Evolutionary conservation across 2,888 invertebrate species (phyloP).

Genomic region (Erebia palarica): DNA sequence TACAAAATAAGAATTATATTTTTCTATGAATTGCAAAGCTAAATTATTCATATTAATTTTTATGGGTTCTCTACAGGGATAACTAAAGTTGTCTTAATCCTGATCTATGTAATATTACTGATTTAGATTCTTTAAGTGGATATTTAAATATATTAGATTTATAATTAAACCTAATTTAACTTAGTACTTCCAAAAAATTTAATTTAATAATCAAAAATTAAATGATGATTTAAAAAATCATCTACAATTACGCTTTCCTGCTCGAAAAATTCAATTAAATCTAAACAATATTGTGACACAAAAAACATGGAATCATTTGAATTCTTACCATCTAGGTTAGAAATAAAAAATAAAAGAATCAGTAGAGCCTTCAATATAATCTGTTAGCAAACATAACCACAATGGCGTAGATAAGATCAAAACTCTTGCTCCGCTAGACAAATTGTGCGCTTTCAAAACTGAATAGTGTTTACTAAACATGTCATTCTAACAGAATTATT

Average conservation of each 20-base stretch:
- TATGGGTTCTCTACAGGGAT: background rate
- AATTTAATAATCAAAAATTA: too few relatives aligned
- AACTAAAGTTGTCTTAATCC: background rate
- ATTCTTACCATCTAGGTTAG: background rate
- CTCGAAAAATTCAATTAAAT: background rate
- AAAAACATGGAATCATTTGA: background rate
- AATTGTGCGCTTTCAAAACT: constrained; percentile 67
- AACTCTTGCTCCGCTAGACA: constrained; percentile 66
- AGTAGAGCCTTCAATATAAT: constrained; percentile 41
- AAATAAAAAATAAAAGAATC: constrained; percentile 42
- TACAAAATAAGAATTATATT: background rate
- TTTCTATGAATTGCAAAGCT: background rate
- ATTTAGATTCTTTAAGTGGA: too few relatives aligned
- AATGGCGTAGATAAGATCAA: constrained; percentile 73
- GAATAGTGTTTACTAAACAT: constrained; percentile 75
- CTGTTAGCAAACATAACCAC: constrained; percentile 59
- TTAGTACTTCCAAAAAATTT: too few relatives aligned
- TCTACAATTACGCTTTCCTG: background rate
- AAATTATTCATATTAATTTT: background rate
- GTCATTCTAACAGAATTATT: constrained; percentile 62
- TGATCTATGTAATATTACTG: too few relatives aligned
- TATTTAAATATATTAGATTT: too few relatives aligned
- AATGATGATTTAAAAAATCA: too few relatives aligned
- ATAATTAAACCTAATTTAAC: too few relatives aligned
- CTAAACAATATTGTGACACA: background rate